These are phyloP conservation scores for Pararge aegeria DNA, from an alignment of 1,140 invertebrate genomes.

Conservation along the genomic window DNA sequence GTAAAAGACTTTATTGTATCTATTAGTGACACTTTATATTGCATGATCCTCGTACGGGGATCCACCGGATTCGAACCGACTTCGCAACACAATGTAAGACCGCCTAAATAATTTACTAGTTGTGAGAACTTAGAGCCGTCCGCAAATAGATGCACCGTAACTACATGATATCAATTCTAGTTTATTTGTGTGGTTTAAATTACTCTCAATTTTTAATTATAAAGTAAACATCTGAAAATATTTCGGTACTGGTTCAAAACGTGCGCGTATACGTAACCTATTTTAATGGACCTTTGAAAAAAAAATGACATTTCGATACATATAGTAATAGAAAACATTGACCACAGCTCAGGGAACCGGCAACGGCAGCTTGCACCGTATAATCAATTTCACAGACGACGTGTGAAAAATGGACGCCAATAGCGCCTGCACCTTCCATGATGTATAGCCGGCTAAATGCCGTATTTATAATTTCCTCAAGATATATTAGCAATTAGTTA, in stretches of 20 bases:
- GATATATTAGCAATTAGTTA: conserved; percentile 23
- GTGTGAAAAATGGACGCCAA: conserved; percentile 50
- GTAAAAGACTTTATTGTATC: conserved; percentile 63
- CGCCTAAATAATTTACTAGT: conserved; percentile 70
- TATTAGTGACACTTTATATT: conserved; percentile 69
- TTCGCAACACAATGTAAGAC: conserved; percentile 68
- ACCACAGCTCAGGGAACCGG: conserved; percentile 7
- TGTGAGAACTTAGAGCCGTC: conserved; percentile 24
- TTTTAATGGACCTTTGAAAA: too few relatives aligned
- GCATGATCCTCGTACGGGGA: conserved; percentile 37
- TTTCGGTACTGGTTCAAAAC: too few relatives aligned
- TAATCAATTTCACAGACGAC: conserved; percentile 52
- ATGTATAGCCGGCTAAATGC: conserved; percentile 43
- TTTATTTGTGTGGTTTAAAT: neutral
- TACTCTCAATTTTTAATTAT: too few relatives aligned
- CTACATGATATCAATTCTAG: neutral
- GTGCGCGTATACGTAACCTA: too few relatives aligned
- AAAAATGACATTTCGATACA: neutral
- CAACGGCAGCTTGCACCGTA: conserved; percentile 16
- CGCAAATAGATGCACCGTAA: neutral
- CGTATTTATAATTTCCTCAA: conserved; percentile 33
- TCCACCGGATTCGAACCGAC: conserved; percentile 40
- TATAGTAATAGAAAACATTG: neutral
- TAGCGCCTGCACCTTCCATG: conserved; percentile 33
- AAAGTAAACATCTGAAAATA: too few relatives aligned